Evolutionary conservation across 2,888 invertebrate genomes (phyloP), one percentile per base, ranked within the genome.

Genomic region (Venustoraphidia nigricollis): DNA sequence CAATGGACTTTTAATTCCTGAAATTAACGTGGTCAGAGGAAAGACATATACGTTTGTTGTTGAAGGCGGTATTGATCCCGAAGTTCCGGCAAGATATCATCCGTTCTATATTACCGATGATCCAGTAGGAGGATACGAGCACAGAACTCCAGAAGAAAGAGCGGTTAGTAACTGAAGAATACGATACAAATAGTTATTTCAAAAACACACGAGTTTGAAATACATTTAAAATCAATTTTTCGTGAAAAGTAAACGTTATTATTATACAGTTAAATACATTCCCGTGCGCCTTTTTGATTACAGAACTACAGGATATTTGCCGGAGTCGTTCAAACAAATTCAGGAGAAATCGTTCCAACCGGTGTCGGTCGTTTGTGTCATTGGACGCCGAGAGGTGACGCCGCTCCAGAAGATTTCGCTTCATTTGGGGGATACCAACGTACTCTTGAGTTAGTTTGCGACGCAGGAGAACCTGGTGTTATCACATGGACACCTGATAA

Each of bases 81-180:
- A 81, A 17, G 70, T 76, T 39, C 84, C 91, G 0, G 90, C 92
- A 9, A 76, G 81, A 54, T 91, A 88, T 64, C 93, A 94, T 69
- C 93, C 93, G 39, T 90, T 94, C 72, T 89, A 89, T 67, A 92
- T 94, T 60, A 91, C 92, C 36, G 86, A 92, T 61, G 92, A 93
- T 66, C 79, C 89, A 0, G 74, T 91, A n/a, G 93, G 93, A 36
- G 93, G 93, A 2, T 93, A 83, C 64, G 79, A 80, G 57, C 82
- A 90, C 64, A 91, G 90, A 66, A 80, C 79, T 1, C 75, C 82
- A 0, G 82, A 83, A 56, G 91, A 93, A 65, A 83, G 77, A 65
- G 72, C 80, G 73, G 91, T 90, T 63, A 27, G 27, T 27, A 27
- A 27, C 3, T 27, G 27, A 6, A 27, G 1, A 3, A 27, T 27